Percentiles rank a stretch among this genome's conserved stretches.
These are phyloP conservation scores for Xylocampa areola DNA, from an alignment of 2,888 invertebrate genomes.

Conservation along the genomic window DNA sequence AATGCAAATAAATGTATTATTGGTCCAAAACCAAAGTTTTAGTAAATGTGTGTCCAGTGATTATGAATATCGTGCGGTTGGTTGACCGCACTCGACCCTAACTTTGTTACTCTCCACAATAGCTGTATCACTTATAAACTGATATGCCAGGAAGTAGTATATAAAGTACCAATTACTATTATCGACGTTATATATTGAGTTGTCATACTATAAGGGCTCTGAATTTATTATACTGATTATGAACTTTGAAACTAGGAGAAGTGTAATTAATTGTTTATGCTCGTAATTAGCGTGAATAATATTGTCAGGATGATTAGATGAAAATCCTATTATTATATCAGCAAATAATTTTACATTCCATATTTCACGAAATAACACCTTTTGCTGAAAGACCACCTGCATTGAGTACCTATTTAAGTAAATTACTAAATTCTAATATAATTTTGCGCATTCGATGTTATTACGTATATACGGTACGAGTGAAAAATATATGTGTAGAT, in stretches of 20 bases:
- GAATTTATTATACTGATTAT: slow-evolving; percentile 43
- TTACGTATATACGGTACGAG: slow-evolving; percentile 56
- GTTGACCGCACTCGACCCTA: slow-evolving; percentile 32
- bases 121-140: slow-evolving; percentile 53
- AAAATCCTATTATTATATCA: slow-evolving; percentile 49
- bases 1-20: slow-evolving; percentile 16
- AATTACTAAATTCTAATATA: slow-evolving; percentile 53
- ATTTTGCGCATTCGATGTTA: slow-evolving; percentile 54
- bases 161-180: slow-evolving; percentile 49
- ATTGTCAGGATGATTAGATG: slow-evolving; percentile 39
- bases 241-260: slow-evolving; percentile 39
- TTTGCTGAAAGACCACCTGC: slow-evolving; percentile 59
- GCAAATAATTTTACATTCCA: slow-evolving; percentile 62
- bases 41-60: slow-evolving; percentile 46
- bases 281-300: slow-evolving; percentile 34
- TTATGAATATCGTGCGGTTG: slow-evolving; percentile 44
- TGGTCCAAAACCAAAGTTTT: slow-evolving; percentile 31
- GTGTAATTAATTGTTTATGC: slow-evolving; percentile 43
- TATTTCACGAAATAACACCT: slow-evolving; percentile 57
- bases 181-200: slow-evolving; percentile 44
- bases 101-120: slow-evolving; percentile 64
- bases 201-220: slow-evolving; percentile 41
- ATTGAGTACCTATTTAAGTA: slow-evolving; percentile 53
- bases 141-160: slow-evolving; percentile 42
- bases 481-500: slow-evolving; percentile 61